Conservation (phyloP, 37 sponge, comb jelly and placozoan genomes). For the Geodia barretti region DNA sequence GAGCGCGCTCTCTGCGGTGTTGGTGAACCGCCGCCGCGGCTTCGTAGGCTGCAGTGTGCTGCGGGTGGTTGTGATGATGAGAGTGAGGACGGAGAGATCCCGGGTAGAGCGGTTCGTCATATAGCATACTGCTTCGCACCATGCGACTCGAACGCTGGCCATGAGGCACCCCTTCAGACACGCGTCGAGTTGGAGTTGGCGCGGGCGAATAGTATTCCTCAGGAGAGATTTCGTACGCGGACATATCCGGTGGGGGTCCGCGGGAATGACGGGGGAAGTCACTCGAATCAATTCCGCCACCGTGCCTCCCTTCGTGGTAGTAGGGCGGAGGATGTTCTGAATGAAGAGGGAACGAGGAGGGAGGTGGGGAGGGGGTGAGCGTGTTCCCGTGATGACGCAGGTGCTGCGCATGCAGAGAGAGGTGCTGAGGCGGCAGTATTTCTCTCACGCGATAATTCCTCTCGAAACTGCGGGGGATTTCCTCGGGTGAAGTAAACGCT, state of each 20-base stretch:
- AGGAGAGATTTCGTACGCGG: neutral
- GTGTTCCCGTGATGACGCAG: neutral
- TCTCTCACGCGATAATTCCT: neutral
- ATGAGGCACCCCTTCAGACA: neutral
- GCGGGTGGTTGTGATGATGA: neutral
- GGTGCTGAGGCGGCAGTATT: neutral
- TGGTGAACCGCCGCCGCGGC: neutral
- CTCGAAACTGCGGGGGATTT: neutral
- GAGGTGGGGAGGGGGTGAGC: neutral
- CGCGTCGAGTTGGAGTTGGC: neutral
- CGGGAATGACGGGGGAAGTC: neutral
- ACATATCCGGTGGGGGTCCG: neutral
- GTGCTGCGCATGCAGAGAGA: neutral
- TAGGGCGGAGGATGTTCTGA: no score
- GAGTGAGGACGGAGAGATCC: no score
- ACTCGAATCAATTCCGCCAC: neutral
- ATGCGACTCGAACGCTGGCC: neutral
- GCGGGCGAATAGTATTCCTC: neutral
- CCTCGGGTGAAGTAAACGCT: neutral
- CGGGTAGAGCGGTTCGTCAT: neutral
- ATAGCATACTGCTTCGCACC: neutral
- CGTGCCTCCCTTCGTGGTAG: neutral
- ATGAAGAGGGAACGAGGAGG: neutral
- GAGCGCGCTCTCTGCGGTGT: no score
- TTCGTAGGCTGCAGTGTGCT: no score